phyloP scores from a whole-genome alignment of 2,888 invertebrate species.

The Encarsia formosa region DNA sequence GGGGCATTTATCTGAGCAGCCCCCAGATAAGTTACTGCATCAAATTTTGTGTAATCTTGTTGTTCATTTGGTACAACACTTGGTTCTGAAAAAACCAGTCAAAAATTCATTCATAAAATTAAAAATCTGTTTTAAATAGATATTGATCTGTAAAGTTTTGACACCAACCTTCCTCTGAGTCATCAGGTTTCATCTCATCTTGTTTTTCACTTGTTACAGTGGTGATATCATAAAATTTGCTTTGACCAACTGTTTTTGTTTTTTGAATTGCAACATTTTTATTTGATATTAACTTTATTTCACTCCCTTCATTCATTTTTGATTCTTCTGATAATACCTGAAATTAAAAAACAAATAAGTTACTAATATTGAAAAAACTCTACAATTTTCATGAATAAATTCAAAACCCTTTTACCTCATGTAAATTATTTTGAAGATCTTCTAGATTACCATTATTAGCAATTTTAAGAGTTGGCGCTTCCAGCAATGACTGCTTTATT shows the following conservation, averaged over 20 bases:
- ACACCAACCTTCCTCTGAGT: slow-evolving; percentile 75
- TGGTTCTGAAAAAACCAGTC: not conserved
- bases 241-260: slow-evolving; percentile 54
- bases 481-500: slow-evolving; percentile 40
- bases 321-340: slow-evolving; percentile 48
- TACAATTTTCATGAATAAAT: not conserved
- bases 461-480: slow-evolving; percentile 59
- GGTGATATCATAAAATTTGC: slow-evolving; percentile 53
- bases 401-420: slow-evolving; percentile 51
- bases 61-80: slow-evolving; percentile 69
- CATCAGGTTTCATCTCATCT: slow-evolving; percentile 74
- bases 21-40: slow-evolving; percentile 89
- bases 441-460: slow-evolving; percentile 63
- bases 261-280: slow-evolving; percentile 36
- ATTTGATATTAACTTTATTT: slow-evolving; percentile 38
- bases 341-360: not conserved
- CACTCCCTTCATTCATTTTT: slow-evolving; percentile 43
- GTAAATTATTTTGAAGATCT: slow-evolving; percentile 61
- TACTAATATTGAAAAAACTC: not conserved
- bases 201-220: slow-evolving; percentile 63
- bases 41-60: slow-evolving; percentile 87
- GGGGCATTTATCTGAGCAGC: slow-evolving; percentile 88
- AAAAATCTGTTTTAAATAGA: not conserved
- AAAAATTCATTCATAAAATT: not conserved
- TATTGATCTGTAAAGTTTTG: too few species aligned